Evolutionary conservation across 1,140 invertebrate genomes (phyloP).

Genomic region (Pseudomyrmex concolor): DNA sequence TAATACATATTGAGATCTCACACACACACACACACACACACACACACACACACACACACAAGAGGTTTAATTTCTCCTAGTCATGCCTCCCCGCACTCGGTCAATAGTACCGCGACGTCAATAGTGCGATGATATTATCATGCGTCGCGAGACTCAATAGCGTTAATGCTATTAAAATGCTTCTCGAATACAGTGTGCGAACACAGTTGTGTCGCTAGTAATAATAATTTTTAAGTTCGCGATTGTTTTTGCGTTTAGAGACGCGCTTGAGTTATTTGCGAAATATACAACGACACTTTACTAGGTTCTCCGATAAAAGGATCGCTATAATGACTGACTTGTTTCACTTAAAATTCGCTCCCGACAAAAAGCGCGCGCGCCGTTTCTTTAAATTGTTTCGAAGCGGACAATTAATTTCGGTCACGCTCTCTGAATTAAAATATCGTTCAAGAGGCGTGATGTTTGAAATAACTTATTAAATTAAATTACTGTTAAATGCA

Average conservation of each 20-base stretch:
- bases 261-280: background rate
- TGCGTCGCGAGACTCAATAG: background rate
- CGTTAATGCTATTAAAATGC: conserved; percentile 10
- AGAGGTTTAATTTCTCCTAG: conserved; percentile 31
- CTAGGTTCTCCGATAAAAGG: background rate
- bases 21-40: background rate
- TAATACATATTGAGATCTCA: conserved; percentile 20
- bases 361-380: background rate
- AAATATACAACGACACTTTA: background rate
- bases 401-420: too few relatives aligned
- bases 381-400: too few relatives aligned
- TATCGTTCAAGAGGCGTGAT: too few relatives aligned
- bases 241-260: background rate
- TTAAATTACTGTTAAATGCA: background rate
- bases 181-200: background rate
- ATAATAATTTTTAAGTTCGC: background rate
- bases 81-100: conserved; percentile 22
- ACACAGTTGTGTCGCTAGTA: background rate
- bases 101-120: conserved; percentile 31
- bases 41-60: background rate
- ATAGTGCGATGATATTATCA: conserved; percentile 16
- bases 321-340: background rate
- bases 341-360: conserved; percentile 14
- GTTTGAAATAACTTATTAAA: too few relatives aligned
- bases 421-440: too few relatives aligned